Percentiles rank a stretch among this genome's conserved stretches.
Conservation (phyloP, 2,797 vertebrate species). For the Trachops cirrhosus region DNA sequence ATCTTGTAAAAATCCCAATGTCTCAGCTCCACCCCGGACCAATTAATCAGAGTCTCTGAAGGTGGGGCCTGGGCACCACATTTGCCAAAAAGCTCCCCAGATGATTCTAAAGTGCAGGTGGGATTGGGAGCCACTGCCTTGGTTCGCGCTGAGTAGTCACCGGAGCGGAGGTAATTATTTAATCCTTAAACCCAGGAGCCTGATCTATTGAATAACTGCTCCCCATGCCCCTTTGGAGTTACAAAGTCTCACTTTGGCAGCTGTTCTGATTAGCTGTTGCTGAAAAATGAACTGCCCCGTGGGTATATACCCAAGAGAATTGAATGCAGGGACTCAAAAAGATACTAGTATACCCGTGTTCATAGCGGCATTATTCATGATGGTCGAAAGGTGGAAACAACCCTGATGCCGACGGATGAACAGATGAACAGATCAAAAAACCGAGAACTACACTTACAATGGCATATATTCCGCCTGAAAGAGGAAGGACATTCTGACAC, state of each 20-base stretch:
- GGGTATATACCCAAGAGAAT: background rate
- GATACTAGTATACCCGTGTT: too few relatives aligned
- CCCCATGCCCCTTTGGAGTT: background rate
- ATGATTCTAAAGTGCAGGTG: constrained; percentile 27
- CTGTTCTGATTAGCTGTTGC: background rate
- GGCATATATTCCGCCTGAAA: too few relatives aligned
- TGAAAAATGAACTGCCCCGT: background rate
- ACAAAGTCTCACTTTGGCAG: background rate
- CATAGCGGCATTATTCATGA: too few relatives aligned
- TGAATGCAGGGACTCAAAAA: background rate
- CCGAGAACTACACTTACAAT: too few relatives aligned
- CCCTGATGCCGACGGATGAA: background rate
- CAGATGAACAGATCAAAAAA: too few relatives aligned
- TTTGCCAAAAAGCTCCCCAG: background rate
- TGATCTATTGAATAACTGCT: background rate
- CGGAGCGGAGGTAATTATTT: constrained; percentile 39
- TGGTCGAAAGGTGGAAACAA: background rate
- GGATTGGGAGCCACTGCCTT: background rate
- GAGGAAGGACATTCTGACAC: too few relatives aligned
- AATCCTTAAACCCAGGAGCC: constrained; percentile 28
- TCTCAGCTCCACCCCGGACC: background rate
- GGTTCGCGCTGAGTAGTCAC: background rate
- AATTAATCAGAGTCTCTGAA: constrained; percentile 45
- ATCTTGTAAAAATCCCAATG: constrained; percentile 2
- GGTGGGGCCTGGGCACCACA: background rate